Evolutionary conservation across 1,140 invertebrate species (phyloP), one percentile per base, ranked within the genome.

Genomic region (Battus philenor): DNA sequence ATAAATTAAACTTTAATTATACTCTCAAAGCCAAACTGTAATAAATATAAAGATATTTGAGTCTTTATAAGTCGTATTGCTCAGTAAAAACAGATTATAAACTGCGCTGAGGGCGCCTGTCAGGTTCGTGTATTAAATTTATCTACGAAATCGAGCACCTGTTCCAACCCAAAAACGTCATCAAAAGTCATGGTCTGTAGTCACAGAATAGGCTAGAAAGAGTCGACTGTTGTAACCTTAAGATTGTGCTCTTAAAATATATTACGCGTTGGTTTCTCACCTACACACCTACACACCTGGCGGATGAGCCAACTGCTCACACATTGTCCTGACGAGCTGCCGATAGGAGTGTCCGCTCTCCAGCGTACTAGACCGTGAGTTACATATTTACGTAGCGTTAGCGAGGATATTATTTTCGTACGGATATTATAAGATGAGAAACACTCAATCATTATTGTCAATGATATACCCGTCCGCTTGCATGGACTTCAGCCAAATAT

Each of bases 231-330:
- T 47, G 45, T 53, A 34, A n/a, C 24, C 57, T 52, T 66, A 63
- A 60, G 60, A 67, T 59, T 61, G 57, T 50, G 59, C 30, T 74
- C 73, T 68, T 50, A 67, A 79, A 78, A 79, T 79, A 75, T 68
- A 72, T 57, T 65, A 67, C 60, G 61, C 65, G 57, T 46, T 71
- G 70, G 68, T 67, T 78, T 82, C 55, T 56, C n/a, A n/a, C n/a
- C n/a, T n/a, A n/a, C 48, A 50, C 48, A 64, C 61, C 47, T 56
- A 60, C 70, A 57, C 70, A 78, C 77, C 77, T 81, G 71, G 58
- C 65, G 34, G 39, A 22, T 50, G 50, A 57, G 68, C 61, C 68
- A 64, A 66, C 46, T 63, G 57, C 58, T 67, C 68, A 63, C 50
- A 63, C 54, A 58, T 55, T 50, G 66, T 82, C 53, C 68, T 66